phyloP scores from a whole-genome alignment of 2,888 invertebrate genomes.

The Orthonychiurus folsomi region DNA sequence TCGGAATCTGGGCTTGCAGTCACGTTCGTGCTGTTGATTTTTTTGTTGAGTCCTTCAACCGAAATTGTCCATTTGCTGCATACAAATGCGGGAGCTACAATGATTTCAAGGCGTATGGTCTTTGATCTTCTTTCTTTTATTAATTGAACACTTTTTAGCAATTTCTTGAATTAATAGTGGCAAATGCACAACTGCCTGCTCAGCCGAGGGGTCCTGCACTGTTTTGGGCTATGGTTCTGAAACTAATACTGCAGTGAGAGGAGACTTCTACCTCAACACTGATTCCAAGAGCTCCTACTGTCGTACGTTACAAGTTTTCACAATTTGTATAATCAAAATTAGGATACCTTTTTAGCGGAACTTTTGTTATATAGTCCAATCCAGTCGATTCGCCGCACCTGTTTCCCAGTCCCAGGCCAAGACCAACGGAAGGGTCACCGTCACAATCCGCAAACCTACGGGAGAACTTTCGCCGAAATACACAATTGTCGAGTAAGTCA shows the following conservation, averaged over 20 bases:
- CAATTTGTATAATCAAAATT: neutral
- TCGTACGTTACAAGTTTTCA: constrained; percentile 21
- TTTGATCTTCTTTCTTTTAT: no score
- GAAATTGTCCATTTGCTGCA: constrained; percentile 43
- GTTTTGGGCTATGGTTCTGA: constrained; percentile 29
- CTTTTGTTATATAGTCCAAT: constrained; percentile 27
- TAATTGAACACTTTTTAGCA: no score
- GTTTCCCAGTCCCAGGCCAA: constrained; percentile 23
- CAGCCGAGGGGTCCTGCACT: constrained; percentile 23
- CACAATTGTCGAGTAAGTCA: constrained; percentile 22
- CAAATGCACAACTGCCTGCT: constrained; percentile 28
- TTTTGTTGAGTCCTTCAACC: constrained; percentile 38
- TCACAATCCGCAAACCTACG: constrained; percentile 21
- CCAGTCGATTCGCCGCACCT: constrained; percentile 25
- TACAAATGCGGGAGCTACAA: constrained; percentile 43
- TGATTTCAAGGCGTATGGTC: constrained; percentile 41
- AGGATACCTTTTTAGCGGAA: neutral
- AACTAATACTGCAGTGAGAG: constrained; percentile 12
- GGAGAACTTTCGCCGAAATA: constrained; percentile 25
- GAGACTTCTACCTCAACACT: constrained; percentile 33
- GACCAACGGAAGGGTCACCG: constrained; percentile 26
- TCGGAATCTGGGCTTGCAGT: constrained; percentile 37
- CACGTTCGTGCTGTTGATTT: constrained; percentile 38
- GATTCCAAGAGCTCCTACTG: constrained; percentile 26
- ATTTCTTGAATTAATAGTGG: no score